Evolutionary conservation across 2,113 vertebrate genomes (phyloP), one percentile per base, ranked within the genome.

Genomic region (Atrichornis clamosus): DNA sequence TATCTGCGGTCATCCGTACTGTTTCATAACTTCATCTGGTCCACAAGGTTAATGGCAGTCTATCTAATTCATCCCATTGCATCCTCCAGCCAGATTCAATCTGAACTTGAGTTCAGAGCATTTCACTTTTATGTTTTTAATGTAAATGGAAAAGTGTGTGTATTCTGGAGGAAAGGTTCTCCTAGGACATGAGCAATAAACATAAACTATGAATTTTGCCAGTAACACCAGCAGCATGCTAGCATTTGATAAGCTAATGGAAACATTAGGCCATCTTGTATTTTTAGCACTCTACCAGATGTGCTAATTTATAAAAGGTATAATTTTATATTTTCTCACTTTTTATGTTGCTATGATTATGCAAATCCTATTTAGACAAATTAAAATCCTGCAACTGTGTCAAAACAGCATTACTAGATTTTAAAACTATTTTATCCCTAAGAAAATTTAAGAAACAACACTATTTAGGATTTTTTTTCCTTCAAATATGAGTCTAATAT

Each of bases 61-160:
- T 83, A 13, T 21, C 32, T 72, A 72, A 64, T 32, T 67, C 56
- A 77, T 44, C 37, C 49, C 41, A 59, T 14, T 87, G 41, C 28
- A 83, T 47, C 27, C 35, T 89, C 22, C 33, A 90, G 68, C 10
- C 49, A 84, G 15, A 69, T 67, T 89, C 47, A 87, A 60, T n/a
- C 23, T 55, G 46, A 84, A 73, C 37, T 15, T 37, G 21, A 68
- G n/a, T 64, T 73, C 27, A 39, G 13, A 64, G 22, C 22, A 56
- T 7, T 39, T 35, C 53, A 64, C 47, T 79, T 49, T 18, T 24
- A 42, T 33, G 23, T n/a, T 92, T 88, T 68, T 35, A 64, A 86
- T 13, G 13, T 44, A 72, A 64, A 73, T 16, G 13, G 35, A 62
- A 70, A 90, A 85, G 11, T 5, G 5, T 30, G n/a, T 0, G 0